Evolutionary conservation across 2,888 invertebrate species (phyloP), one percentile per base, ranked within the genome.

Genomic region (Leptinotarsa juncta): DNA sequence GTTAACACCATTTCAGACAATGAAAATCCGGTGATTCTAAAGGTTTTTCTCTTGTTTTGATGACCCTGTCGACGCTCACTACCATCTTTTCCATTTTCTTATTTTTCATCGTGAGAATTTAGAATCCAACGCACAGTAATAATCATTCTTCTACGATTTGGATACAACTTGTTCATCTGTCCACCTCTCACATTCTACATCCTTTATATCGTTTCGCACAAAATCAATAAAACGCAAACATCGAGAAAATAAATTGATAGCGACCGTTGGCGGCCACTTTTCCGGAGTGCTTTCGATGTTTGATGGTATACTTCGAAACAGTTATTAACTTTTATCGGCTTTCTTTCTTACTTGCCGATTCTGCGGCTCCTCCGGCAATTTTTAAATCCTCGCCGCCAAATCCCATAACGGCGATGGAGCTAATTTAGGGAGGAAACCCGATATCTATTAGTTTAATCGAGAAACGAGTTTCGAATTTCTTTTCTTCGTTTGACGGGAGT

Each of bases 301-400:
- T 53, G 60, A 51, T 48, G 50, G 73, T 65, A 65, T 68, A 73
- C 71, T 71, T 71, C 10, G 67, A 51, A 67, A 62, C 66, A 70
- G 74, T 70, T 74, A 67, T 74, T 70, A 74, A 74, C 71, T 74
- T 70, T 74, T 71, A 74, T 74, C 71, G 74, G 67, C 65, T 65
- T 67, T 18, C 53, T 67, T 60, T 69, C 57, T 67, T 62, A 48
- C 65, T 57, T 67, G 62, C 65, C 67, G 65, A 68, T 72, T 55
- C 51, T 57, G 49, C 16, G 26, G 48, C 49, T 55, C 50, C 60
- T 32, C 51, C 60, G 70, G 55, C 53, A 74, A 57, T 71, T 74
- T 70, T 71, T 57, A 67, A 74, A 71, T 69, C 65, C 68, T 53
- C 65, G 62, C 60, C 42, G 62, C 69, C 69, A 48, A 69, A 69